Base-by-base conservation (phyloP, 1,140 invertebrate genomes). In the Periplaneta americana region DNA sequence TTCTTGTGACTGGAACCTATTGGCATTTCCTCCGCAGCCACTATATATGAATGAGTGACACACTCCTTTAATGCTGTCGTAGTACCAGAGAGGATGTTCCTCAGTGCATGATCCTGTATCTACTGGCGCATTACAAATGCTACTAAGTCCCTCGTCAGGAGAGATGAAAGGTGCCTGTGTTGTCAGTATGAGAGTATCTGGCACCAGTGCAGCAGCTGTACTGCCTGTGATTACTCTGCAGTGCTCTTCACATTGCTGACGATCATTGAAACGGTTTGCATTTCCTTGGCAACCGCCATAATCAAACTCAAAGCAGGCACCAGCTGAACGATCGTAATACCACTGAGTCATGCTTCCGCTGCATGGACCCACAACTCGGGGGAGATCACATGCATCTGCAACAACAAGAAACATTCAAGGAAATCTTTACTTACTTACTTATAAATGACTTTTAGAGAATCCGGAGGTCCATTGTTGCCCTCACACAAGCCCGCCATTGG, bases 11-110 rank as follows among this genome's bases (percentile, higher is more conserved):
- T 92, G 86, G 88, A 95, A 98, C 85, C 94, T 91, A 86, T 98
- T 98, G 28, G 92, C 92, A 85, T 96, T 97, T 75, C 96, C 96
- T 76, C 92, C 93, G 86, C 96, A 97, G 13, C 96, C 96, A 13
- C 93, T 92, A 85, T 96, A 97, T 9, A 91, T 88, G 86, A 97
- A 97, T 31, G 92, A 90, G 36, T 91, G 89, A 85, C 96, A 97
- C 13, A 85, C 87, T 57, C 89, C 88, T 1, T 86, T 87, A 0
- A 87, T 86, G 0, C 87, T 84, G 86, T 97, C 93, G 87, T 93
- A 98, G 89, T 94, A 97, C 91, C 93, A 98, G 32, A 91, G 90
- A 0, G 90, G 90, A 74, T 92, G 88, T 33, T 91, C 90, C 2
- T 91, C 90, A 32, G 91, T 86, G 84, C 96, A 98, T 79, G 93